Conservation (phyloP, 2,113 vertebrate species). For the Elgaria multicarinata region DNA sequence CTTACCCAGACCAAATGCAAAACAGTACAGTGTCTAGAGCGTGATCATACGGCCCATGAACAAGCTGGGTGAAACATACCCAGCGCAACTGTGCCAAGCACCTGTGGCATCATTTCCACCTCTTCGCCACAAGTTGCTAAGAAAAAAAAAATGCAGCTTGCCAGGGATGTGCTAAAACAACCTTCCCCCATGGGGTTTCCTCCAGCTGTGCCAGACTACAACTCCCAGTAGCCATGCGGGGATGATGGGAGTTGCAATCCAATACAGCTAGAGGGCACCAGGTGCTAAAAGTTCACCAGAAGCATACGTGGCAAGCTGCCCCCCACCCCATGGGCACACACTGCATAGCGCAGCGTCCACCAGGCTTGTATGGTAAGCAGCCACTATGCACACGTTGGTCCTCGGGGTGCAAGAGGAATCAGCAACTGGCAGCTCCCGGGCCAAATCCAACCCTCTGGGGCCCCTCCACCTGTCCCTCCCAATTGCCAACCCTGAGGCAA, state of each 20-base stretch:
- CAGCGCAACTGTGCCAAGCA: neutral
- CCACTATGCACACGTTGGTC: neutral
- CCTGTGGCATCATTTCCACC: neutral
- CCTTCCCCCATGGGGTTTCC: too few relatives aligned
- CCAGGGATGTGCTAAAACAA: neutral
- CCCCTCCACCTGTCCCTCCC: too few relatives aligned
- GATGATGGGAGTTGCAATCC: too few relatives aligned
- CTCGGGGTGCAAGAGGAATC: neutral
- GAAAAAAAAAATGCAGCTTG: neutral
- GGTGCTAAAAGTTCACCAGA: neutral
- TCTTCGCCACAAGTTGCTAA: neutral
- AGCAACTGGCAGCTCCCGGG: neutral
- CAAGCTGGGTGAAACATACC: too few relatives aligned
- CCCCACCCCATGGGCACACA: neutral
- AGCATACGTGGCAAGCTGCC: neutral
- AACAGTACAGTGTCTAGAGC: neutral
- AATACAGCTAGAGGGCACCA: neutral
- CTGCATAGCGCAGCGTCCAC: neutral
- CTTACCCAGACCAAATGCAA: neutral
- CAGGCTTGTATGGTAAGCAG: neutral
- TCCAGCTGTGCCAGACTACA: too few relatives aligned
- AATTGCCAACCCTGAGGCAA: neutral
- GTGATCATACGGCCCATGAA: neutral
- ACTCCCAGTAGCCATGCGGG: too few relatives aligned
- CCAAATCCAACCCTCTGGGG: neutral